A percentile compares a stretch with the other conserved stretches of the same genome.
These are phyloP conservation scores for Heliconius sara DNA, from an alignment of 2,888 invertebrate species.

Conservation along the genomic window DNA sequence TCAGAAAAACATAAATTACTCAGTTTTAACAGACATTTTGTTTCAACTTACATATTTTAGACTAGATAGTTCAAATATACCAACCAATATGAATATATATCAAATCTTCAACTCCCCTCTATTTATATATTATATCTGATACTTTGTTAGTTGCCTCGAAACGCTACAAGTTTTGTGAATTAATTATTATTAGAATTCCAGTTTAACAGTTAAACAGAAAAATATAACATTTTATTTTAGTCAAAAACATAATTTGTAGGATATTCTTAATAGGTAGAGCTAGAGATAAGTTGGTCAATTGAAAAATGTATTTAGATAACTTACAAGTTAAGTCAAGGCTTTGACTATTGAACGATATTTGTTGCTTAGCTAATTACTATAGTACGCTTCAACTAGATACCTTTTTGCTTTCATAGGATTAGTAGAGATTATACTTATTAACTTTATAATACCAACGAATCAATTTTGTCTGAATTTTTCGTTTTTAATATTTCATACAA, in stretches of 20 bases:
- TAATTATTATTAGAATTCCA: not conserved
- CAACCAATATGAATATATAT: not conserved
- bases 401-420: slow-evolving; percentile 67
- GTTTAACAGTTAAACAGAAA: slow-evolving; percentile 26
- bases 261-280: slow-evolving; percentile 56
- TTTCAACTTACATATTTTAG: not conserved
- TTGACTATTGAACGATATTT: slow-evolving; percentile 58
- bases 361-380: slow-evolving; percentile 69
- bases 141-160: not conserved
- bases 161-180: not conserved
- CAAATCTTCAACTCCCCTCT: not conserved
- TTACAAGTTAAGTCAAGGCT: slow-evolving; percentile 63
- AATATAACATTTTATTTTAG: slow-evolving; percentile 24
- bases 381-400: slow-evolving; percentile 59
- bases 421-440: slow-evolving; percentile 51
- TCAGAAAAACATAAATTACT: not conserved
- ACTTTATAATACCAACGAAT: slow-evolving; percentile 37
- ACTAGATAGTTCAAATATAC: slow-evolving; percentile 8
- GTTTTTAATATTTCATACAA: not conserved
- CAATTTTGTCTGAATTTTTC: slow-evolving; percentile 9
- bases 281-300: slow-evolving; percentile 81
- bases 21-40: not conserved
- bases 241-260: slow-evolving; percentile 32
- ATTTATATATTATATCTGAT: not conserved
- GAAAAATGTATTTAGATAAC: slow-evolving; percentile 61